Base-by-base conservation (phyloP, 2,113 vertebrate species). In the Stegostoma tigrinum region DNA sequence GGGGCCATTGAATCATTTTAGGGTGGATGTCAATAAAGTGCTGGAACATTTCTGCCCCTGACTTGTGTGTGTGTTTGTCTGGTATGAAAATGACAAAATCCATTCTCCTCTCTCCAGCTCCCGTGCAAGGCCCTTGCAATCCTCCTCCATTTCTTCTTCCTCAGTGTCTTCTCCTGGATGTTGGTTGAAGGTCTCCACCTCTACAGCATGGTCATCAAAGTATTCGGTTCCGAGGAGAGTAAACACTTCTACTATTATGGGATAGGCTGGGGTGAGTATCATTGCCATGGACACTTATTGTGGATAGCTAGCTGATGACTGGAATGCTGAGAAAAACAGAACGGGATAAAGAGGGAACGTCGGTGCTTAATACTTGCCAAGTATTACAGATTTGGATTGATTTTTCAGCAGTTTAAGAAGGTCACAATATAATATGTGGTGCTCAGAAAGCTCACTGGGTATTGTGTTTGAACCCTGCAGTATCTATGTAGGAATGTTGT, bases 81-180 rank as follows among this genome's bases (percentile, higher is more conserved):
- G 17, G 23, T 34, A 12, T n/a, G 12, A 34, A 1, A 45, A 27
- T 78, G 42, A 42, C 64, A 7, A 7, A 34, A 19, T 75, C 42
- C 2, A 5, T 45, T 27, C n/a, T 61, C 48, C 95, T 70, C 6
- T 94, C 93, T 96, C 24, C 96, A 99, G 99, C 96, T 98, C n/a
- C 98, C 98, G 5, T 99, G 99, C 97, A 99, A 98, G 96, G 97
- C 98, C 70, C 97, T 99, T 97, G 99, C 99, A 0, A 96, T 98
- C 95, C 98, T 99, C 27, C 98, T 99, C n/a, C 99, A 99, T 96
- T 99, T 98, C 98, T 99, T 99, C 98, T 99, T 99, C 97, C 97
- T 99, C 97, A 98, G 98, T 83, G 98, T 98, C 0, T 99, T 99
- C 86, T 98, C 99, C 0, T 99, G 99, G 99, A 99, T 99, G 99